A percentile compares a stretch with the other conserved stretches of the same genome.
These are phyloP conservation scores for Flexamia atlantica DNA, from an alignment of 2,888 invertebrate species.

Conservation along the genomic window DNA sequence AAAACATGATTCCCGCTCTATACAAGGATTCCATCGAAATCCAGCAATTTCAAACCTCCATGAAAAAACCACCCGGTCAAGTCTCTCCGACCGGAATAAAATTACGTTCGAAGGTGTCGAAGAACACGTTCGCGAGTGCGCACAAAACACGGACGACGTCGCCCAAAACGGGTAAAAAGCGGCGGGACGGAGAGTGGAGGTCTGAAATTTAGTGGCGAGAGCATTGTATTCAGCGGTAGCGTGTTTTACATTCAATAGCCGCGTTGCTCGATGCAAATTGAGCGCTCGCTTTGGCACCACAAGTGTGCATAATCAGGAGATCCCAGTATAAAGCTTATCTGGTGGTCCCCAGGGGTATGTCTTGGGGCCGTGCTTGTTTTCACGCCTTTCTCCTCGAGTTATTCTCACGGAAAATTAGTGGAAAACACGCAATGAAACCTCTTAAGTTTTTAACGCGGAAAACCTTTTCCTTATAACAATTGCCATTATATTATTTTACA, in stretches of 20 bases:
- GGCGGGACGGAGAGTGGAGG: neutral
- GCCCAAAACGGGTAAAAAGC: conserved; percentile 3
- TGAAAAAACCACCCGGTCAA: conserved; percentile 2
- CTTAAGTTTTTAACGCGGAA: no score
- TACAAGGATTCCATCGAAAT: neutral
- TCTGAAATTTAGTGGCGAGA: conserved; percentile 36
- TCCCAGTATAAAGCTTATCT: conserved; percentile 15
- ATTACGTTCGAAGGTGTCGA: conserved; percentile 7
- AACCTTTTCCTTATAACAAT: no score
- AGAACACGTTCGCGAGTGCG: conserved; percentile 34
- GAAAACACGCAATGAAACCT: no score
- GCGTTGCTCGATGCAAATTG: conserved; percentile 55
- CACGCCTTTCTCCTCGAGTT: neutral
- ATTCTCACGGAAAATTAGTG: no score
- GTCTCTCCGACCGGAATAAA: neutral
- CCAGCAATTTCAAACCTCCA: conserved; percentile 23
- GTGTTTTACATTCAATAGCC: conserved; percentile 59
- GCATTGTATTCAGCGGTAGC: conserved; percentile 47
- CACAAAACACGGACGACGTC: neutral
- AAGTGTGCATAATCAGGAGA: conserved; percentile 33
- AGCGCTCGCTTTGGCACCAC: conserved; percentile 48
- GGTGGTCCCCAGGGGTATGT: conserved; percentile 18
- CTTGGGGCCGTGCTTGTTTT: conserved; percentile 15
- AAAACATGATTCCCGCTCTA: neutral
- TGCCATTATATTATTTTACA: no score